Evolutionary conservation across 2,113 vertebrate genomes (phyloP).

Genomic region (Neogale vison): DNA sequence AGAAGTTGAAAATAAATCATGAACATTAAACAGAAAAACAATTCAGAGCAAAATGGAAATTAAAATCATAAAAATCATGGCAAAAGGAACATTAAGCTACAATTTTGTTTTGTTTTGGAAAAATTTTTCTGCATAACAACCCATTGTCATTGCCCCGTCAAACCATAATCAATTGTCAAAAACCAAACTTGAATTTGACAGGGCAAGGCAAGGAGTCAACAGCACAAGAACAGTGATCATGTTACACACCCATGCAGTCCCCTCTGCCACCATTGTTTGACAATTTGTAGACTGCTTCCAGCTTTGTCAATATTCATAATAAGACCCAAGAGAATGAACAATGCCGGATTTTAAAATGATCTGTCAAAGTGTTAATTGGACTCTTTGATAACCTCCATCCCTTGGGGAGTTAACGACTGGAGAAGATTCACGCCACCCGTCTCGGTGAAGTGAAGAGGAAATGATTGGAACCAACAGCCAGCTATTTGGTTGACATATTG

Average conservation of each 20-base stretch:
- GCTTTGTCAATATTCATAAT: conserved; percentile 83
- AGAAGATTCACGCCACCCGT: conserved; percentile 60
- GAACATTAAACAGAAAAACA: conserved; percentile 80
- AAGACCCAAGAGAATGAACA: conserved; percentile 78
- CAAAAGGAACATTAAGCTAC: conserved; percentile 79
- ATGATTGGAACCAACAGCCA: conserved; percentile 63
- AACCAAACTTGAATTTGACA: conserved; percentile 53
- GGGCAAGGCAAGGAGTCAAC: conserved; percentile 87
- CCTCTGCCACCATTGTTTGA: conserved; percentile 96
- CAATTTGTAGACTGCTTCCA: conserved; percentile 91
- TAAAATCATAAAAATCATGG: conserved; percentile 79
- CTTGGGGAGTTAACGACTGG: conserved; percentile 60
- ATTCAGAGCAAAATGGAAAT: conserved; percentile 81
- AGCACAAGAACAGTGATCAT: conserved; percentile 87
- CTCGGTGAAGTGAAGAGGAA: conserved; percentile 69
- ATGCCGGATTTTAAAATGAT: conserved; percentile 77
- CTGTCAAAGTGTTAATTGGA: conserved; percentile 79
- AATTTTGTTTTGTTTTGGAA: conserved; percentile 55
- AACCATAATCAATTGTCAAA: conserved; percentile 29
- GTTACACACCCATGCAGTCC: conserved; percentile 90
- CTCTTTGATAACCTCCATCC: conserved; percentile 73
- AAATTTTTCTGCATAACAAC: conserved; percentile 73
- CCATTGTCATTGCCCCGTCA: conserved; percentile 88
- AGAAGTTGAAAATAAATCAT: conserved; percentile 82
- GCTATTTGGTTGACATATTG: conserved; percentile 69